phyloP scores from a whole-genome alignment of 2,797 vertebrate genomes.

The Nannoperca australis region DNA sequence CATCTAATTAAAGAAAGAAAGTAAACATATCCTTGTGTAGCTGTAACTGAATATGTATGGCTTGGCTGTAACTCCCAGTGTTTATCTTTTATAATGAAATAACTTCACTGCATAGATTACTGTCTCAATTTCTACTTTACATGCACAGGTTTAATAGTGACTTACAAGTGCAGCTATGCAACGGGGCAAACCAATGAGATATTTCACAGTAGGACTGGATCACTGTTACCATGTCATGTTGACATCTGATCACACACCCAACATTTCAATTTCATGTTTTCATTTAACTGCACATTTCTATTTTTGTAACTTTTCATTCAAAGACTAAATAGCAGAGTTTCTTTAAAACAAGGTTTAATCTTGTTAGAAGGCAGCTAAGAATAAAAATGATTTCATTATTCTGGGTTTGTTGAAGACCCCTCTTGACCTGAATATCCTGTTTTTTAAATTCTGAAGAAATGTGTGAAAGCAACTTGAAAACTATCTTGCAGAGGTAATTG shows the following conservation, averaged over 20 bases:
- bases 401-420: not conserved
- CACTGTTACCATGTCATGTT: not conserved
- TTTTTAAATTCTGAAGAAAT: not conserved
- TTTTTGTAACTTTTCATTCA: not conserved
- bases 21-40: not conserved
- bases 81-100: not conserved
- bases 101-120: not conserved
- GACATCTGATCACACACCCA: not conserved
- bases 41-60: conserved; percentile 4
- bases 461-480: too few relatives aligned
- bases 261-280: too few relatives aligned
- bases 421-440: not conserved
- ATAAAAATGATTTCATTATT: not conserved
- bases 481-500: not conserved
- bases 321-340: not conserved
- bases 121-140: not conserved
- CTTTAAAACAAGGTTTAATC: not conserved
- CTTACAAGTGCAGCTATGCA: not conserved
- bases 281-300: not conserved
- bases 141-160: not conserved
- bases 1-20: not conserved
- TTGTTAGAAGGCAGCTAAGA: not conserved
- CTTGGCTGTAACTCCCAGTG: not conserved
- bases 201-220: not conserved
- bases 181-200: not conserved